phyloP scores from a whole-genome alignment of 2,113 vertebrate genomes.

The Stomatorhinus ivindoensis region DNA sequence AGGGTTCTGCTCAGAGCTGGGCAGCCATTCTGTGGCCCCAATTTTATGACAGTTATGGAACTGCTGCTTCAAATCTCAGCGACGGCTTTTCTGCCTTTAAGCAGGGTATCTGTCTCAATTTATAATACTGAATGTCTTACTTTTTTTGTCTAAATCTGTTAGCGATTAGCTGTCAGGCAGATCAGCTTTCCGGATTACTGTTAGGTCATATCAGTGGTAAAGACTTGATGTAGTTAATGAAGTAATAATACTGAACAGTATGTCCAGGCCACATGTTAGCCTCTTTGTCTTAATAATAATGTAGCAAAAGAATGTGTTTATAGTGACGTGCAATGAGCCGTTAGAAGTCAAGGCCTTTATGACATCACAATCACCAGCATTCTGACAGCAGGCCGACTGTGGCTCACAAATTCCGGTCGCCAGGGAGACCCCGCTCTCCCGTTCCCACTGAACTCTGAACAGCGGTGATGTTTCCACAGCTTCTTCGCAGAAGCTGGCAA shows the following conservation, averaged over 20 bases:
- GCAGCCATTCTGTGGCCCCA: not conserved
- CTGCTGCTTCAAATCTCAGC: not conserved
- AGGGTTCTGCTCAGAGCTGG: not conserved
- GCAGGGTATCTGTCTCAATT: not conserved
- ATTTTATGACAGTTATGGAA: not conserved
- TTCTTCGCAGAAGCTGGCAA: not conserved
- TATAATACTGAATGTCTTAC: not conserved
- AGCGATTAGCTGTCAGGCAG: not conserved
- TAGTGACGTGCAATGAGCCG: not conserved
- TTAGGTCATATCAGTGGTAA: not conserved
- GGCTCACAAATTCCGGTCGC: not conserved
- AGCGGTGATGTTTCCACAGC: not conserved
- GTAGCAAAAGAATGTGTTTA: not conserved
- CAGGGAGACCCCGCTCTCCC: not conserved
- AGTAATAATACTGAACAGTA: not conserved
- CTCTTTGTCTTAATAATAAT: not conserved
- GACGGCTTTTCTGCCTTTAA: not conserved
- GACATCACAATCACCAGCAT: not conserved
- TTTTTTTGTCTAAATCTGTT: not conserved
- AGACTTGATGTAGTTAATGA: not conserved
- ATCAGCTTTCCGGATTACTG: not conserved
- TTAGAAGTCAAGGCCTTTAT: not conserved
- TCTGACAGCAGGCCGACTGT: not conserved
- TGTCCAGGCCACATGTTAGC: not conserved
- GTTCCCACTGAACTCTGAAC: not conserved